Percentiles rank a stretch among this genome's conserved stretches.
These are phyloP conservation scores for Drosophila takahashii DNA, from an alignment of 1,140 invertebrate genomes.

Conservation along the genomic window DNA sequence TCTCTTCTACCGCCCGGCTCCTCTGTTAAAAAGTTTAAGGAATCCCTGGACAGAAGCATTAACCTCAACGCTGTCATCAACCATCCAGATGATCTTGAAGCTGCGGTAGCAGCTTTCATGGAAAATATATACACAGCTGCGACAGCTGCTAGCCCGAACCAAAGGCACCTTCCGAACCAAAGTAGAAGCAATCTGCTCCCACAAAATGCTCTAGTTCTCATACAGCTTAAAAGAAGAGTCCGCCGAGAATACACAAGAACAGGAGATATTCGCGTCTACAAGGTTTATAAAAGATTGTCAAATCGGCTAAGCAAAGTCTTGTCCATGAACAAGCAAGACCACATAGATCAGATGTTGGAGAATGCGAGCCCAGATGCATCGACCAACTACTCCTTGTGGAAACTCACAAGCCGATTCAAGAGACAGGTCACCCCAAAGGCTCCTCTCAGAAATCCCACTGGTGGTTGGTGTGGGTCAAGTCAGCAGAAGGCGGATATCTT, in stretches of 20 bases:
- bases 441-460: slow-evolving; percentile 14
- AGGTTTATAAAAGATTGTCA: background rate
- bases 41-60: too few species aligned
- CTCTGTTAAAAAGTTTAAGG: too few species aligned
- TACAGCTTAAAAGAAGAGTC: slow-evolving; percentile 16
- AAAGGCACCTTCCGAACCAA: background rate
- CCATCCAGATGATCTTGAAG: slow-evolving; percentile 1
- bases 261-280: slow-evolving; percentile 13
- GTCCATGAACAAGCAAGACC: background rate
- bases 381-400: too few species aligned
- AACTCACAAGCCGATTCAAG: slow-evolving; percentile 6
- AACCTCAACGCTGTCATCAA: too few species aligned
- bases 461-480: slow-evolving; percentile 8
- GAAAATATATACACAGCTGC: slow-evolving; percentile 5
- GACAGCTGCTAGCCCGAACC: background rate
- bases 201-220: slow-evolving; percentile 4
- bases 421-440: slow-evolving; percentile 3
- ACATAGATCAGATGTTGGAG: too few species aligned
- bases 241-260: slow-evolving; percentile 17
- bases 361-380: too few species aligned
- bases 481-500: background rate
- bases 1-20: too few species aligned
- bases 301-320: slow-evolving; percentile 14
- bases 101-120: background rate
- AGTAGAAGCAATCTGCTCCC: slow-evolving; percentile 5